Evolutionary conservation across 2,113 vertebrate species (phyloP).

Genomic region (Fukomys damarensis): DNA sequence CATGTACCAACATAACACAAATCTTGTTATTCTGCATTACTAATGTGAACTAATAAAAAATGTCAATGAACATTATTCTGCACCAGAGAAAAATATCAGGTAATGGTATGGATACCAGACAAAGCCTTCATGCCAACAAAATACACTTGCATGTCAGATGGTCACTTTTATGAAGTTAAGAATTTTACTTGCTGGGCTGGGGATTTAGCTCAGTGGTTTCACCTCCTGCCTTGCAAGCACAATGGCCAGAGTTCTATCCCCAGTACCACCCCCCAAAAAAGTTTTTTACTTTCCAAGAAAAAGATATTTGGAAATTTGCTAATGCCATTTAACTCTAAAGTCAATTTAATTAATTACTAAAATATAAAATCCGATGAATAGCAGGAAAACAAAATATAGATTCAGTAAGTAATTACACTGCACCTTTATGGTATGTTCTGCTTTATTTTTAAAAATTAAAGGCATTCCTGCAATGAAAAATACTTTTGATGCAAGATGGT

Average conservation of each 20-base stretch:
- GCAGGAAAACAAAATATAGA: background rate
- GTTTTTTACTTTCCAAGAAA: conserved; percentile 21
- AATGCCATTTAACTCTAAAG: conserved; percentile 44
- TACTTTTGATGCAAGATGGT: background rate
- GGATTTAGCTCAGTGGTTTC: too few species aligned
- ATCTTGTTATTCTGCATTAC: background rate
- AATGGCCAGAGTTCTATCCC: too few species aligned
- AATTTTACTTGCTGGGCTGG: conserved; percentile 1
- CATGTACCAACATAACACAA: background rate
- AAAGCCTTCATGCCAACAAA: background rate
- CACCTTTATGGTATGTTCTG: background rate
- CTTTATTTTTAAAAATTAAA: background rate
- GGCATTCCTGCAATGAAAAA: background rate
- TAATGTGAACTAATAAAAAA: background rate
- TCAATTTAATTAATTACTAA: background rate
- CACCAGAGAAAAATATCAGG: background rate
- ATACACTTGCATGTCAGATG: background rate
- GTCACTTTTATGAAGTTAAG: background rate
- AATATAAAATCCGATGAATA: conserved; percentile 4
- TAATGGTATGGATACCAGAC: background rate
- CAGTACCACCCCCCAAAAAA: too few species aligned
- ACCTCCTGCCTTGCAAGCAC: too few species aligned
- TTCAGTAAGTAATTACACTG: conserved; percentile 33
- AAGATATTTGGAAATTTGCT: conserved; percentile 13
- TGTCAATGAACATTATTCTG: background rate